Percentiles rank a stretch among this genome's conserved stretches.
Conservation (phyloP, 53 echinoderm and acorn worm genomes). For the Stichopus horrens region DNA sequence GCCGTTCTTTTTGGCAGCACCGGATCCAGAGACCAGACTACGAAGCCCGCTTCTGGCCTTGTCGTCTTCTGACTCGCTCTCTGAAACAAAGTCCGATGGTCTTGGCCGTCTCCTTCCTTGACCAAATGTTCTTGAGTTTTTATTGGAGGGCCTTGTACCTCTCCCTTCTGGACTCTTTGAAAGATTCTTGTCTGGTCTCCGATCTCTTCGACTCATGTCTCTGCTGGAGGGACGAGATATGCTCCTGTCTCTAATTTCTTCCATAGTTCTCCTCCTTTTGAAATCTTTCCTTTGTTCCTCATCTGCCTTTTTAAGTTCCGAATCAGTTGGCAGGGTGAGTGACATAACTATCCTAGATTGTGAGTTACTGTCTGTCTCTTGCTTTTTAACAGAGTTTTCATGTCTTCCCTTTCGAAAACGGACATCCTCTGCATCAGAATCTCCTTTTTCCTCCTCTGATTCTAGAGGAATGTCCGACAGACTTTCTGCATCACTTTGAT, state of each 20-base stretch:
- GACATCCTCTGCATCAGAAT: slow-evolving; percentile 30
- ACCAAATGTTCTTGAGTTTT: not conserved
- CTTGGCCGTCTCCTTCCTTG: slow-evolving; percentile 9
- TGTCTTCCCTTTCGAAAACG: slow-evolving; percentile 36
- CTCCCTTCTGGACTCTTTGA: slow-evolving; percentile 20
- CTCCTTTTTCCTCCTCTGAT: slow-evolving; percentile 28
- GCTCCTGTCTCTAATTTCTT: slow-evolving; percentile 14
- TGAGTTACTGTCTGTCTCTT: not conserved
- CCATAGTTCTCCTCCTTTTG: slow-evolving; percentile 45
- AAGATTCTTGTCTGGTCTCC: not conserved
- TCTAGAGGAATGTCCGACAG: slow-evolving; percentile 48
- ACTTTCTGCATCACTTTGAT: slow-evolving; percentile 37
- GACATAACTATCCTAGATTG: slow-evolving; percentile 42
- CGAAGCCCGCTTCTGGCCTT: not conserved
- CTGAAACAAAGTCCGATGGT: slow-evolving; percentile 52
- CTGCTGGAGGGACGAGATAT: not conserved
- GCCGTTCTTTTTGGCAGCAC: slow-evolving; percentile 7
- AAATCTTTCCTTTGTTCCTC: slow-evolving; percentile 40
- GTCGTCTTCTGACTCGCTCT: slow-evolving; percentile 67
- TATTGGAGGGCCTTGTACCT: not conserved
- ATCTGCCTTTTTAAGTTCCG: slow-evolving; percentile 38
- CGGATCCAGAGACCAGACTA: slow-evolving; percentile 17
- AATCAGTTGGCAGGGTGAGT: slow-evolving; percentile 31
- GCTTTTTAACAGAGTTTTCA: not conserved
- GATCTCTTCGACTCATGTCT: slow-evolving; percentile 15